phyloP scores from a whole-genome alignment of 2,888 invertebrate genomes.

The Drosophila nr. perissopoda region DNA sequence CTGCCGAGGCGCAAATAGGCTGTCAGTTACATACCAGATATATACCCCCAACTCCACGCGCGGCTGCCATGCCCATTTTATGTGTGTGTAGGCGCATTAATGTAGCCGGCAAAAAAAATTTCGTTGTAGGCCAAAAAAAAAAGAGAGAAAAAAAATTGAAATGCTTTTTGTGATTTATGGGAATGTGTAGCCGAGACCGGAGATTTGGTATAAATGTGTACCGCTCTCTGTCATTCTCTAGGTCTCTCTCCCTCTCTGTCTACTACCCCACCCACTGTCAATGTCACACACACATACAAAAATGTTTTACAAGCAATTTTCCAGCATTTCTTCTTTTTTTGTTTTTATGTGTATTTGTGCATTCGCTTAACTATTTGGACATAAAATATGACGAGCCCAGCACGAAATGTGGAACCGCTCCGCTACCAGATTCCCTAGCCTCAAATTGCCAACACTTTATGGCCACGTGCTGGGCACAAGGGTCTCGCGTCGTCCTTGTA shows the following conservation, averaged over 20 bases:
- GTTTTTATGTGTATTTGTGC: slow-evolving; percentile 76
- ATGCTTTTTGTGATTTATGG: slow-evolving; percentile 81
- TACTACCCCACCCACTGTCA: slow-evolving; percentile 28
- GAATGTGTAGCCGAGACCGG: slow-evolving; percentile 71
- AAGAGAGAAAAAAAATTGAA: slow-evolving; percentile 62
- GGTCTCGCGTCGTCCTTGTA: slow-evolving; percentile 64
- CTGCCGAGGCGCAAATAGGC: slow-evolving; percentile 72
- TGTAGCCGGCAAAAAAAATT: slow-evolving; percentile 58
- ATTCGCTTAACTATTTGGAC: slow-evolving; percentile 80
- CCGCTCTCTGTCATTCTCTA: slow-evolving; percentile 13
- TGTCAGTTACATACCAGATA: slow-evolving; percentile 63
- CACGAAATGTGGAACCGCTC: slow-evolving; percentile 20
- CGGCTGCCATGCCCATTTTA: slow-evolving; percentile 11
- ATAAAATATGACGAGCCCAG: slow-evolving; percentile 74
- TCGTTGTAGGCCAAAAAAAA: slow-evolving; percentile 44
- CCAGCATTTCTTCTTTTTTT: slow-evolving; percentile 65
- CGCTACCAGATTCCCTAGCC: slow-evolving; percentile 18
- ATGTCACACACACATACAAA: slow-evolving; percentile 64
- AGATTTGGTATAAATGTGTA: slow-evolving; percentile 76
- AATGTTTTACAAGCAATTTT: slow-evolving; percentile 83
- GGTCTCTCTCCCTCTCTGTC: not conserved
- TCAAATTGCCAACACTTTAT: slow-evolving; percentile 69
- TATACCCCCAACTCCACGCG: slow-evolving; percentile 1
- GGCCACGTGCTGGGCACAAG: slow-evolving; percentile 58
- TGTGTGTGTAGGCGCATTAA: slow-evolving; percentile 75